Evolutionary conservation across 2,888 invertebrate genomes (phyloP).

Genomic region (Nephrotoma appendiculata): DNA sequence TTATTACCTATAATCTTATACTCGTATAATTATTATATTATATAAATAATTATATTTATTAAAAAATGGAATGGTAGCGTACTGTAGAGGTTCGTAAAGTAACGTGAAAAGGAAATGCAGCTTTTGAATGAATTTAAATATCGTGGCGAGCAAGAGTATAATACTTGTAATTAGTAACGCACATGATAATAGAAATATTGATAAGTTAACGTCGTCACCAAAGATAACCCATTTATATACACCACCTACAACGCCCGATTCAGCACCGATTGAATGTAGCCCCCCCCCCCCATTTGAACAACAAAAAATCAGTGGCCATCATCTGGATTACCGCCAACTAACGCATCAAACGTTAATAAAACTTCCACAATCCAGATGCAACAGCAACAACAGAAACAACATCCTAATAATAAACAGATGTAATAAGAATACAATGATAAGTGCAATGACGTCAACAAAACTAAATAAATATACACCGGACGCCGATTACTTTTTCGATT

Average conservation of each 20-base stretch:
- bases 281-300: conserved; percentile 30
- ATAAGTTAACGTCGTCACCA: not conserved
- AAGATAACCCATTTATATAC: conserved; percentile 28
- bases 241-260: conserved; percentile 32
- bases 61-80: no score
- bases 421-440: not conserved
- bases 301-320: conserved; percentile 13
- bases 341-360: not conserved
- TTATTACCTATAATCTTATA: no score
- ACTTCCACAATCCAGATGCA: not conserved
- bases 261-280: conserved; percentile 33
- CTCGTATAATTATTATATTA: no score
- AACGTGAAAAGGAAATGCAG: conserved; percentile 59
- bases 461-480: no score
- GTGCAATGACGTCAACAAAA: no score
- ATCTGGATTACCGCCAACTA: not conserved
- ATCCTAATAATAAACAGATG: not conserved
- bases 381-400: not conserved
- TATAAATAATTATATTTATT: no score
- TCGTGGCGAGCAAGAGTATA: conserved; percentile 60
- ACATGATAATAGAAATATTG: conserved; percentile 3
- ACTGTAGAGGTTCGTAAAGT: no score
- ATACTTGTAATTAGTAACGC: conserved; percentile 32
- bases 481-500: no score
- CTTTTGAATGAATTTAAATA: conserved; percentile 58